Evolutionary conservation across 1,140 invertebrate species (phyloP), one percentile per base, ranked within the genome.

Genomic region (Charaxes varanes): DNA sequence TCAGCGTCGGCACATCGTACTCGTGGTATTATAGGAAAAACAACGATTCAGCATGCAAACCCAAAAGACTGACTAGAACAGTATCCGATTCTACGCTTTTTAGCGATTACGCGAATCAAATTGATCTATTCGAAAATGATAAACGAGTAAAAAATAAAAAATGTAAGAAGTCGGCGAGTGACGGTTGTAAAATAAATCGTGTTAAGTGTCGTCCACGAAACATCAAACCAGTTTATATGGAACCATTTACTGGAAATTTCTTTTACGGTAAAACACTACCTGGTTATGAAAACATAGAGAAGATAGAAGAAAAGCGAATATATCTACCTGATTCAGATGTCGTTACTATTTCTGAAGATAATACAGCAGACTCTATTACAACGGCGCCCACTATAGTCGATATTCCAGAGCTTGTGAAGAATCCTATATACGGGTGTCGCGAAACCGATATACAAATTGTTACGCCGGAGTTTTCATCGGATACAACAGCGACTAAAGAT

Each of bases 21-120:
- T 85, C 82, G 12, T 85, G 82, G 84, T 78, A 84, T 41, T 85
- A 85, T 58, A 77, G 62, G 56, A 81, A 81, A 53, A 73, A 66
- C 33, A 67, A 83, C 33, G 74, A 68, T 49, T 55, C 62, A 8
- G 64, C 63, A n/a, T 47, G 53, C 7, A 70, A 69, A 45, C 71
- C 74, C 41, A 79, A 68, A 41, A 49, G 40, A 1, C 43, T 85
- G 1, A 49, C 50, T 5, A 63, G 82, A 47, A 42, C 77, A 6
- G 62, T 69, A 2, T 86, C 84, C 0, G 82, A 83, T 32, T 86
- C 84, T 0, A 86, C 82, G 6, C 62, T 86, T n/a, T 85, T 86
- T 55, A 86, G 84, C 53, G 84, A 86, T 45, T 86, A 85, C 59
- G 55, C 70, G 3, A 86, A 84, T 48, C 84, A 86, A 62, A 73